Percentiles rank a stretch among this genome's conserved stretches.
phyloP scores from a whole-genome alignment of 2,797 vertebrate species.

The Bradypodion pumilum region DNA sequence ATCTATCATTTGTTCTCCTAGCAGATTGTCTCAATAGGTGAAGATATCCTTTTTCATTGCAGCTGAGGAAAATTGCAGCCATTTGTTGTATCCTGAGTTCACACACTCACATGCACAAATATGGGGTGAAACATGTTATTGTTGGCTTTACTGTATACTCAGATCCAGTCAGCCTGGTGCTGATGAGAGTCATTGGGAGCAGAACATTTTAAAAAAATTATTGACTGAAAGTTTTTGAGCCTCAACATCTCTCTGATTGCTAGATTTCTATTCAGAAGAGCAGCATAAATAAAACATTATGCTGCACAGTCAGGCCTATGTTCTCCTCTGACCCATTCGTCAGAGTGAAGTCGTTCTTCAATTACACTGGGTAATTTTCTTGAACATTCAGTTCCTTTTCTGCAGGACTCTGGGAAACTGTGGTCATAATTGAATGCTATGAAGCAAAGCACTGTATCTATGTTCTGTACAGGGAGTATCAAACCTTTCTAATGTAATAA shows the following conservation, averaged over 20 bases:
- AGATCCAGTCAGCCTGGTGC: not conserved
- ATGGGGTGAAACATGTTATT: not conserved
- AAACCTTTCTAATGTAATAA: not conserved
- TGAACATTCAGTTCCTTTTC: not conserved
- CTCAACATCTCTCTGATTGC: not conserved
- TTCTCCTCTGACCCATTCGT: too few relatives aligned
- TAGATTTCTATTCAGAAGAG: not conserved
- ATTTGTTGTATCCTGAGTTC: too few relatives aligned
- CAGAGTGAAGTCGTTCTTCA: too few relatives aligned
- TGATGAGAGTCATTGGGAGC: not conserved
- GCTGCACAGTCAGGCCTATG: too few relatives aligned
- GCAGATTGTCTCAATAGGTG: too few relatives aligned
- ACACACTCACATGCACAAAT: not conserved
- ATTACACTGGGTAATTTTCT: not conserved
- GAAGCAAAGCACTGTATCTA: not conserved
- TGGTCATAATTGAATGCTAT: too few relatives aligned
- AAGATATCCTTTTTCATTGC: too few relatives aligned
- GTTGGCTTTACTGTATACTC: not conserved
- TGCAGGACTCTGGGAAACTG: not conserved
- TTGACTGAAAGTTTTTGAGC: not conserved
- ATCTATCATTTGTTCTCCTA: too few relatives aligned
- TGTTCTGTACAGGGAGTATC: not conserved
- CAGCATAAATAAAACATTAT: not conserved
- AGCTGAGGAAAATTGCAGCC: too few relatives aligned
- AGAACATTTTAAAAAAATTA: not conserved